These are phyloP conservation scores for Terrapene triunguis DNA, from an alignment of 2,113 vertebrate species.

Conservation along the genomic window DNA sequence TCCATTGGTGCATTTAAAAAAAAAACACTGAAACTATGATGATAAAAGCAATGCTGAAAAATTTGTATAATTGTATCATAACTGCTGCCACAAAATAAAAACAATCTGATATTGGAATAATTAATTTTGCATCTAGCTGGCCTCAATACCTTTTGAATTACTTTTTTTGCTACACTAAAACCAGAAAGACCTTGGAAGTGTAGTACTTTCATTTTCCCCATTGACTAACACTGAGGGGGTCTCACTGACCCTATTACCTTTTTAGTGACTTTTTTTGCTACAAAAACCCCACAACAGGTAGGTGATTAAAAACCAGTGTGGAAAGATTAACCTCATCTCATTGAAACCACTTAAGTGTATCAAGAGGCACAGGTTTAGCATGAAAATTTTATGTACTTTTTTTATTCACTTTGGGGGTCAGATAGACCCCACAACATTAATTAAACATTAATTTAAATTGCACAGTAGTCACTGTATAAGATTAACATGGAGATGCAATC, in stretches of 20 bases:
- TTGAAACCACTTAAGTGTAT: background rate
- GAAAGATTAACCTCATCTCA: background rate
- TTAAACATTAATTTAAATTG: constrained; percentile 59
- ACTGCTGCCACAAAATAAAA: background rate
- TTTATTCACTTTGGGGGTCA: background rate
- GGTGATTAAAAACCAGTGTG: background rate
- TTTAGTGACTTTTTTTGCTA: background rate
- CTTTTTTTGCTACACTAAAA: background rate
- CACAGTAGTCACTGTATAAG: background rate
- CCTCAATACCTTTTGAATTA: background rate
- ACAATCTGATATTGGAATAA: background rate
- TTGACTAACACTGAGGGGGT: too few species aligned
- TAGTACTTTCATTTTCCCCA: background rate
- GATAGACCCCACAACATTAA: background rate
- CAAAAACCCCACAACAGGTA: background rate
- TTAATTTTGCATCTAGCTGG: background rate
- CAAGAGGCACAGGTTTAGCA: background rate
- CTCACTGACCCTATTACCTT: background rate
- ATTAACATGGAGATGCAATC: constrained; percentile 43
- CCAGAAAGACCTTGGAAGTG: background rate
- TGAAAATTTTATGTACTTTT: background rate
- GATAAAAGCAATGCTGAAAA: background rate
- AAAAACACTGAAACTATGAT: background rate
- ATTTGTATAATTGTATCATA: background rate
- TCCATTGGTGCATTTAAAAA: background rate